These are phyloP conservation scores for Hypsibius dujardini DNA, from an alignment of 1,140 invertebrate genomes.

Conservation along the genomic window DNA sequence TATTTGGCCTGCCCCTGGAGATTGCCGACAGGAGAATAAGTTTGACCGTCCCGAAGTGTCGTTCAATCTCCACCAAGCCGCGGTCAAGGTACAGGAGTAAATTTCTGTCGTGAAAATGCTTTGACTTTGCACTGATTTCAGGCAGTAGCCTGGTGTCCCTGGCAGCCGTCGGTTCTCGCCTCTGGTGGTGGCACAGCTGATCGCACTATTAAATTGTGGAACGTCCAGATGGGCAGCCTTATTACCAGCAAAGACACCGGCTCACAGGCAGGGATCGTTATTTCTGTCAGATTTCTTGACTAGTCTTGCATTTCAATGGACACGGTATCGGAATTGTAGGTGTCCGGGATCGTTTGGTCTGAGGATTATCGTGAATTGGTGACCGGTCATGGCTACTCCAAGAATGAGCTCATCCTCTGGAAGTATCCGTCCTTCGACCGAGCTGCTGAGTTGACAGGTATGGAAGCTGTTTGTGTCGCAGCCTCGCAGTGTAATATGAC, in stretches of 20 bases:
- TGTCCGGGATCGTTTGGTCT: slow-evolving; percentile 82
- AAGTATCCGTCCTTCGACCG: slow-evolving; percentile 80
- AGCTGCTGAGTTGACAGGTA: slow-evolving; percentile 39
- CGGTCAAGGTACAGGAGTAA: slow-evolving; percentile 39
- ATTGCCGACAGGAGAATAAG: background rate
- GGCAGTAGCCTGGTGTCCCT: slow-evolving; percentile 87
- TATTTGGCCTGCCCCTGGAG: slow-evolving; percentile 50
- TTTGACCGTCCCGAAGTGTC: slow-evolving; percentile 21
- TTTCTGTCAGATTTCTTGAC: slow-evolving; percentile 17
- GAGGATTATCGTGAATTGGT: slow-evolving; percentile 80
- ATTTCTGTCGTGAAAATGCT: no score
- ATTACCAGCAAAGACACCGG: slow-evolving; percentile 70
- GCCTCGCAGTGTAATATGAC: background rate
- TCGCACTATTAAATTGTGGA: slow-evolving; percentile 63
- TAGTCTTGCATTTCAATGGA: slow-evolving; percentile 11
- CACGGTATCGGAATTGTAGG: slow-evolving; percentile 35
- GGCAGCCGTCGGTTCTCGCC: slow-evolving; percentile 69
- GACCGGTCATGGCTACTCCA: slow-evolving; percentile 81
- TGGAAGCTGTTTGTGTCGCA: slow-evolving; percentile 7
- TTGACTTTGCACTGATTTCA: slow-evolving; percentile 37
- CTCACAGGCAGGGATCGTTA: slow-evolving; percentile 48
- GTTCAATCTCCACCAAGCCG: slow-evolving; percentile 41
- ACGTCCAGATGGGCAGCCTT: slow-evolving; percentile 62
- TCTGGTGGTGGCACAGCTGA: slow-evolving; percentile 94
- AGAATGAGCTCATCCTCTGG: slow-evolving; percentile 88